These are phyloP conservation scores for Sceloporus tristichus DNA, from an alignment of 2,113 vertebrate species.

Conservation along the genomic window DNA sequence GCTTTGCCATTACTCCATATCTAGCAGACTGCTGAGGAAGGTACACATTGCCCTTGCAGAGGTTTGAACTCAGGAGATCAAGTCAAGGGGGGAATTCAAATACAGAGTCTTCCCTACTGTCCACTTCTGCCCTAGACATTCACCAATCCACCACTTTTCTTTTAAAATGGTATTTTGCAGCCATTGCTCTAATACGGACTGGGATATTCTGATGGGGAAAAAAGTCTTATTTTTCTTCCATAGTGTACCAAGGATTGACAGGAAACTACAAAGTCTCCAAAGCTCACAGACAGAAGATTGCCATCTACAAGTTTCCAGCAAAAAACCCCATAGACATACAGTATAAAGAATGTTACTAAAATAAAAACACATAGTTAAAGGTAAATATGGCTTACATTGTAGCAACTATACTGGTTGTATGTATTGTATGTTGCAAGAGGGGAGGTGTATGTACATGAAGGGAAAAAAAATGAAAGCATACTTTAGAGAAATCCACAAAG, in stretches of 20 bases:
- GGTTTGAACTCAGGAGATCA: background rate
- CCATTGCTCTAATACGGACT: background rate
- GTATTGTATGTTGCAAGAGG: too few species aligned
- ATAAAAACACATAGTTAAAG: background rate
- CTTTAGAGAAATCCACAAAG: conserved; percentile 98
- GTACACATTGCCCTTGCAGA: background rate
- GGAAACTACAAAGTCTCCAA: background rate
- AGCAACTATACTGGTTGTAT: background rate
- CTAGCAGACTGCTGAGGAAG: background rate
- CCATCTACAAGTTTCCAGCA: background rate
- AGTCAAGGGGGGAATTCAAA: background rate
- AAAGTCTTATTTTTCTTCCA: too few species aligned
- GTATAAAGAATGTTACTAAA: background rate
- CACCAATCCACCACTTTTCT: background rate
- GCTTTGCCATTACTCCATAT: background rate
- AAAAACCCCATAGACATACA: background rate
- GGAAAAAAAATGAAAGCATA: conserved; percentile 66
- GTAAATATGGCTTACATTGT: background rate
- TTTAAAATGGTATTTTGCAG: background rate
- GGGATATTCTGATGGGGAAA: too few species aligned
- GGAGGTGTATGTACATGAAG: too few species aligned
- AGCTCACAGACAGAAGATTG: background rate
- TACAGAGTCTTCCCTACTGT: background rate
- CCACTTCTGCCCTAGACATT: accelerated
- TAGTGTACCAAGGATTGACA: background rate